Base-by-base conservation (phyloP, 2,888 invertebrate genomes). In the Argynnis bischoffii region DNA sequence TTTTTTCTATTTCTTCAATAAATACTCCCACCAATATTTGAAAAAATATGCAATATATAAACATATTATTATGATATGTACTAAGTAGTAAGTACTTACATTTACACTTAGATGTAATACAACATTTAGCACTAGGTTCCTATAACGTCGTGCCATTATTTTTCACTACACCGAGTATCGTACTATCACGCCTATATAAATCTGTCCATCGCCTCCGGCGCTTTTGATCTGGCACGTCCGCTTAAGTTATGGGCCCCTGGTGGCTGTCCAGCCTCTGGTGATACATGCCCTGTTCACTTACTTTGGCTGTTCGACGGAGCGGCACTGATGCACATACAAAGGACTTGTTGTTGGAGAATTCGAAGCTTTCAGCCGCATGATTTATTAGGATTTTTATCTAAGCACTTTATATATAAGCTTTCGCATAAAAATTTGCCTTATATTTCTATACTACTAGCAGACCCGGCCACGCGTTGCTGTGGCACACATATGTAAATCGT, bases 181-280 rank as follows among this genome's bases (percentile, higher is more conserved):
- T 74, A 75, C 78, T 79, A 79, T 80, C 79, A 72, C 74, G 77
- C 77, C 70, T 74, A 75, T 81, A 85, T 88, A 89, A 89, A 89
- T 89, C 87, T 77, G 81, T 84, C 83, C 78, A 79, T 80, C 74
- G 84, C 86, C 88, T 81, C 77, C 79, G 82, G 88, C 83, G 82
- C 84, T 81, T 84, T 87, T 87, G 88, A 88, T 89, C 86, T 83
- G 83, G 78, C 78, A 80, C 80, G 76, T 78, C 76, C 85, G 85
- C 84, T 85, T 87, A 90, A 90, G 82, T 90, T 91, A 91, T 90
- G 84, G 80, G 81, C 85, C 90, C 90, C 90, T 77, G 77, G 89
- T 79, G 91, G 75, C 79, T 75, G 76, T 74, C 74, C 77, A 72
- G 75, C 75, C 77, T 66, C 68, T 64, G 66, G 67, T 76, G 77